A percentile compares a stretch with the other conserved stretches of the same genome.
These are phyloP conservation scores for Periophthalmus modestus DNA, from an alignment of 2,113 vertebrate species.

Conservation along the genomic window DNA sequence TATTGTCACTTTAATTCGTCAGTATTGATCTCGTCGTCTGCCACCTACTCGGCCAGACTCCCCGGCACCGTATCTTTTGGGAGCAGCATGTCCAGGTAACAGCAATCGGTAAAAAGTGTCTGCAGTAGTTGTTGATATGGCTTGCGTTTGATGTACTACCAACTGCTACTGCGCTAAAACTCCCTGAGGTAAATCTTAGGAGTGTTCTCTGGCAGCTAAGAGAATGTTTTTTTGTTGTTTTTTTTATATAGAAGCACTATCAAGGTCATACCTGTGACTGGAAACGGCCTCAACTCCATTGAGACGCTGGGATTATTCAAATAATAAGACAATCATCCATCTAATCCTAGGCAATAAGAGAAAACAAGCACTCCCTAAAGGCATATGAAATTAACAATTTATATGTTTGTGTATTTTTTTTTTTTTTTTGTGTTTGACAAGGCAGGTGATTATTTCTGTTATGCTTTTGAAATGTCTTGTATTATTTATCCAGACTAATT, in stretches of 20 bases:
- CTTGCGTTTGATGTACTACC: not conserved
- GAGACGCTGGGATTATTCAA: slow-evolving; percentile 23
- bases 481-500: no score
- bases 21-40: not conserved
- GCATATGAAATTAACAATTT: not conserved
- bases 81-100: not conserved
- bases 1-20: not conserved
- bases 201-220: slow-evolving; percentile 11
- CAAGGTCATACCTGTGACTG: slow-evolving; percentile 37
- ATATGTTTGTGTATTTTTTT: no score
- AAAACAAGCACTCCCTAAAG: slow-evolving; percentile 18
- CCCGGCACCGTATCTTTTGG: not conserved
- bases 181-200: not conserved
- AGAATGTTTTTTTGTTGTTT: no score
- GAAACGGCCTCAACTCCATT: slow-evolving; percentile 29
- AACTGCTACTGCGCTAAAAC: not conserved
- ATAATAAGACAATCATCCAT: slow-evolving; percentile 32
- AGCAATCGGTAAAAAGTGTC: not conserved
- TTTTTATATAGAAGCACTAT: slow-evolving; percentile 41
- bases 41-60: not conserved
- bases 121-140: not conserved
- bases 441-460: no score
- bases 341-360: slow-evolving; percentile 35
- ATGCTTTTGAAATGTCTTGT: no score
- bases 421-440: no score